Evolutionary conservation across 2,888 invertebrate species (phyloP).

Genomic region (Brachylomia viminalis): DNA sequence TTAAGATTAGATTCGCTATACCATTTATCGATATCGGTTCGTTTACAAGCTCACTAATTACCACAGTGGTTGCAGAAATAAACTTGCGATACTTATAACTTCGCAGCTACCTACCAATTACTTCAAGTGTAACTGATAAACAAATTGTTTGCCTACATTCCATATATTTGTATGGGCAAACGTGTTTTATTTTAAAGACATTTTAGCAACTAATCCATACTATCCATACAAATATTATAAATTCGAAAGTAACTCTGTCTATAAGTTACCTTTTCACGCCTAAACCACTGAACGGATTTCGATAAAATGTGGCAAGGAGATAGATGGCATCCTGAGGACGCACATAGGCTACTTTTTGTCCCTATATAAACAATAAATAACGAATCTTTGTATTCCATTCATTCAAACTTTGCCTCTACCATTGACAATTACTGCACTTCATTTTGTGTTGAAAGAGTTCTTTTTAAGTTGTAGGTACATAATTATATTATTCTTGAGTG

Average conservation of each 20-base stretch:
- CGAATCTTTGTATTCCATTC: not conserved
- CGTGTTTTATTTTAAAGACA: not conserved
- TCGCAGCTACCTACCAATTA: conserved; percentile 22
- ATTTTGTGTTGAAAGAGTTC: not conserved
- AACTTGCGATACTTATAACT: conserved; percentile 12
- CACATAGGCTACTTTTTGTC: too few species aligned
- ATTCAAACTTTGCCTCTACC: not conserved
- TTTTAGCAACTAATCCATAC: not conserved
- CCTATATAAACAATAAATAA: not conserved
- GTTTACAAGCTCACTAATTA: conserved; percentile 28
- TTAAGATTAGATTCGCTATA: conserved; percentile 39
- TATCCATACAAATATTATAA: too few species aligned
- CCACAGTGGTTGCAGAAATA: not conserved
- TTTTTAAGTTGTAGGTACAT: not conserved
- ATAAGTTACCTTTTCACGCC: too few species aligned
- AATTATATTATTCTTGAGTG: not conserved
- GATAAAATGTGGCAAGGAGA: too few species aligned
- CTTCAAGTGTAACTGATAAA: conserved; percentile 21
- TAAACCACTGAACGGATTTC: too few species aligned
- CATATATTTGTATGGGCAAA: not conserved
- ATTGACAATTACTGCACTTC: not conserved
- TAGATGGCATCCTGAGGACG: too few species aligned
- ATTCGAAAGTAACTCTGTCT: too few species aligned
- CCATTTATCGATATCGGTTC: conserved; percentile 6
- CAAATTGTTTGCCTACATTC: not conserved